Conservation (phyloP, 2,888 invertebrate species). For the Osedax frankpressi region DNA sequence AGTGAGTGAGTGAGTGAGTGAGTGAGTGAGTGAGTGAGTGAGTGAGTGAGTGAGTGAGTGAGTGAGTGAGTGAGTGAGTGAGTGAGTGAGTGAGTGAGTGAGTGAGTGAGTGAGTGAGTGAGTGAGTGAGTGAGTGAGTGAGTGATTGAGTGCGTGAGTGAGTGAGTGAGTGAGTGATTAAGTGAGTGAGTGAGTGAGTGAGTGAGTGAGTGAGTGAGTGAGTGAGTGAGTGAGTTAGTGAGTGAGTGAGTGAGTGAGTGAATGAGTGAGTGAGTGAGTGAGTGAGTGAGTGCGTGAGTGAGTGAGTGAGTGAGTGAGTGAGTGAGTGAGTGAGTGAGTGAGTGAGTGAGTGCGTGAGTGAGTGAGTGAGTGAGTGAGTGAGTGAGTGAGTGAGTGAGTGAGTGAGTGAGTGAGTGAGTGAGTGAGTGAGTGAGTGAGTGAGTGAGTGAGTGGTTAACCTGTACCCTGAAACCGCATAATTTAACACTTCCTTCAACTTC, state of each 20-base stretch:
- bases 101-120: background rate
- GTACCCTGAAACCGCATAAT: too few relatives aligned
- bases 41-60: slow-evolving; percentile 1
- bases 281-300: too few relatives aligned
- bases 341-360: too few relatives aligned
- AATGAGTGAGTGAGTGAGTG: too few relatives aligned
- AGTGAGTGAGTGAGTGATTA: too few relatives aligned
- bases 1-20: slow-evolving; percentile 1
- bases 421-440: slow-evolving; percentile 12
- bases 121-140: slow-evolving; percentile 8
- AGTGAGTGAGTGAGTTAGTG: too few relatives aligned
- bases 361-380: slow-evolving; percentile 21
- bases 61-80: slow-evolving; percentile 1
- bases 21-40: slow-evolving; percentile 1
- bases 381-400: slow-evolving; percentile 13
- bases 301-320: slow-evolving; percentile 10
- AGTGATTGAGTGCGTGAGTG: too few relatives aligned
- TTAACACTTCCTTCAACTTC: too few relatives aligned
- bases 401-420: slow-evolving; percentile 13
- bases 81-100: background rate
- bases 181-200: too few relatives aligned
- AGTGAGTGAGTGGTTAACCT: too few relatives aligned
- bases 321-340: slow-evolving; percentile 10
- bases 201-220: slow-evolving; percentile 10
- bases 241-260: too few relatives aligned